Evolutionary conservation across 2,888 invertebrate genomes (phyloP).

Genomic region (Archips crataeganus): DNA sequence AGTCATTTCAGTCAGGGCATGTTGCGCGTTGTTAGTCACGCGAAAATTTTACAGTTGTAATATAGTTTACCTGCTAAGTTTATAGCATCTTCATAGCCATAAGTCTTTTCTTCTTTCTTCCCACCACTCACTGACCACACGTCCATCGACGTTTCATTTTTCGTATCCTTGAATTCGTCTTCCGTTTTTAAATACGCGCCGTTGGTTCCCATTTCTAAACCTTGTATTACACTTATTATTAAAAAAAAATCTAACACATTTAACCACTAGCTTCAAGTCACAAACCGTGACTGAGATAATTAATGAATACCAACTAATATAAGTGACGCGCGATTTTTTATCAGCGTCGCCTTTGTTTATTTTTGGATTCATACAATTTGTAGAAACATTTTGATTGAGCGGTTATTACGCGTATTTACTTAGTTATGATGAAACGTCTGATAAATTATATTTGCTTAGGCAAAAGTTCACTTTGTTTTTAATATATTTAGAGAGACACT

Average conservation of each 20-base stretch:
- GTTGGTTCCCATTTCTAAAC: neutral
- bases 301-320: neutral
- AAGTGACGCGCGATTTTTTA: neutral
- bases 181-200: slow-evolving; percentile 10
- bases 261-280: neutral
- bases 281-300: slow-evolving; percentile 10
- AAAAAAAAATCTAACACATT: neutral
- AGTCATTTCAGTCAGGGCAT: too few species aligned
- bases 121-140: slow-evolving; percentile 14
- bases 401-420: neutral
- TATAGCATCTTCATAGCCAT: slow-evolving; percentile 58
- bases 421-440: neutral
- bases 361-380: neutral
- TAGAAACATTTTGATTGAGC: neutral
- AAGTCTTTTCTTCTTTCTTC: slow-evolving; percentile 46
- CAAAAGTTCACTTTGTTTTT: neutral
- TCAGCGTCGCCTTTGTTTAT: neutral
- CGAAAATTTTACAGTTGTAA: neutral
- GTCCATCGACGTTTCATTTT: neutral
- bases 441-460: neutral
- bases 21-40: too few species aligned
- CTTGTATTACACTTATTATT: too few species aligned
- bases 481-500: neutral
- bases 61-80: slow-evolving; percentile 53
- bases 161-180: neutral